Percentiles rank a stretch among this genome's conserved stretches.
phyloP scores from a whole-genome alignment of 2,888 invertebrate genomes.

The Poecilobothrus nobilitatus region DNA sequence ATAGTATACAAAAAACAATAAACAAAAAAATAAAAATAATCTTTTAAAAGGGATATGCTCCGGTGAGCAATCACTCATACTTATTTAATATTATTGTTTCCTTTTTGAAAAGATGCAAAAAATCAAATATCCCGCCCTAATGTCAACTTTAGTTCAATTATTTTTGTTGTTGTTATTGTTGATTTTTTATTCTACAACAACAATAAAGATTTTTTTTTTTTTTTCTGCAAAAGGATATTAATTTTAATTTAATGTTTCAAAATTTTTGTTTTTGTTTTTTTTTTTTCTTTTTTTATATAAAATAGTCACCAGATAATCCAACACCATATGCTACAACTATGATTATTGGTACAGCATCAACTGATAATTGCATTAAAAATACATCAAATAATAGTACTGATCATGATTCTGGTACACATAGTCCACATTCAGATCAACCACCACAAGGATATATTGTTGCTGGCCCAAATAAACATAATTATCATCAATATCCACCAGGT shows the following conservation, averaged over 20 bases:
- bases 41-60: too few relatives aligned
- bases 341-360: conserved; percentile 48
- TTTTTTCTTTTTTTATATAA: too few relatives aligned
- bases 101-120: too few relatives aligned
- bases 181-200: too few relatives aligned
- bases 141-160: too few relatives aligned
- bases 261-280: conserved; percentile 13
- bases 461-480: conserved; percentile 34
- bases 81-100: too few relatives aligned
- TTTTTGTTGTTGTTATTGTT: too few relatives aligned
- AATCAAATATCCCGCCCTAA: too few relatives aligned
- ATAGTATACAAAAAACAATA: too few relatives aligned
- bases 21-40: too few relatives aligned
- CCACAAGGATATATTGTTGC: conserved; percentile 27
- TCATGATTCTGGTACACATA: conserved; percentile 44
- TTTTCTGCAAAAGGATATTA: not conserved
- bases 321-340: conserved; percentile 70
- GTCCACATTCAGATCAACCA: conserved; percentile 41
- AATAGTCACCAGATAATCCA: conserved; percentile 52
- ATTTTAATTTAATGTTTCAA: not conserved
- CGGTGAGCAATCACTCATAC: too few relatives aligned
- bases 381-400: conserved; percentile 38
- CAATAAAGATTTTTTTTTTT: too few relatives aligned
- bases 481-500: conserved; percentile 43
- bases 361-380: conserved; percentile 42